Base-by-base conservation (phyloP, 2,797 vertebrate genomes). In the Staurois parvus region DNA sequence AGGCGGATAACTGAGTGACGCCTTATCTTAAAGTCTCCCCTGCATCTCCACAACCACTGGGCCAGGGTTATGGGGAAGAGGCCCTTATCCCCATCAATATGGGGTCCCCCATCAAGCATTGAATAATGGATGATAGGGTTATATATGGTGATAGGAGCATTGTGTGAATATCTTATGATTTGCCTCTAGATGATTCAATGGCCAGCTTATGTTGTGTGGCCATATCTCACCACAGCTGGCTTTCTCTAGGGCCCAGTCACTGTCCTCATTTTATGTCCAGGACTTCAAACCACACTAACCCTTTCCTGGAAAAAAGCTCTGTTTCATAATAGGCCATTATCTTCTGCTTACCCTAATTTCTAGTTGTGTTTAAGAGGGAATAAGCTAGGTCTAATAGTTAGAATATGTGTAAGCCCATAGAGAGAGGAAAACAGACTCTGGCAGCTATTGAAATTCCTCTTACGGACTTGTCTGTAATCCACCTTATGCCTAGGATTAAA, bases 401-500 rank as follows among this genome's bases (percentile, higher is more conserved):
- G 48, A 70, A 80, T 26, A 42, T 59, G 37, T 67, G 59, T 78
- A 11, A 70, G 78, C 7, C 4, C 7, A 37, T 28, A 66, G 24
- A 77, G 21, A 66, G 69, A 67, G n/a, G 21, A 52, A 66, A 85
- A 79, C 37, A 26, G 37, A 64, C 29, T 48, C 69, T 52, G 83
- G 37, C 83, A 79, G 26, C 37, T 73, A 45, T 15, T 45, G 45
- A 68, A 62, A 85, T 72, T 52, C 69, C 56, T 78, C 21, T 15
- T 72, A 52, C 15, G 28, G 28, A 66, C 42, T 85, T 85, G 64
- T 29, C 59, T 66, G 68, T 85, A 72, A 79, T 85, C 83, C 69
- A 17, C 76, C 26, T 79, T 85, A 85, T 73, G 69, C 76, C 69
- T 52, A 40, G 83, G 84, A 80, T 80, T 85, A 85, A 56, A 74